Base-by-base conservation (phyloP, 1,140 invertebrate genomes). In the Megalonaias nervosa region DNA sequence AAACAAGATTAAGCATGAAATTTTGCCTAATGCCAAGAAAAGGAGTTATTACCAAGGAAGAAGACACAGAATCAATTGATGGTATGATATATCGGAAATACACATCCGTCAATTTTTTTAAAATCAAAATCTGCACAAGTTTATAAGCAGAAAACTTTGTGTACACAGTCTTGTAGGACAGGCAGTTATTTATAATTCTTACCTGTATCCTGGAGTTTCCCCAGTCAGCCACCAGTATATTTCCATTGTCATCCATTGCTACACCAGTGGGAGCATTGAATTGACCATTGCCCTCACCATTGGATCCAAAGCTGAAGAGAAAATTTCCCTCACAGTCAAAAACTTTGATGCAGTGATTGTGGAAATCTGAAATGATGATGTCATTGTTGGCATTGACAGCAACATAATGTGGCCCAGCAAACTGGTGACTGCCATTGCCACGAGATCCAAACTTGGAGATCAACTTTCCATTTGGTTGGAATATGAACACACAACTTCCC, bases 181-280 rank as follows among this genome's bases (percentile, higher is more conserved):
- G 38, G 6, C 38, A 31, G 23, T 17, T 65, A 31, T 65, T 1
- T 17, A 65, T 26, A 21, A 38, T n/a, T n/a, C 12, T 59, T 87
- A 93, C 93, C 91, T 93, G 93, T 78, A 93, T 92, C 73, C 93
- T 86, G 57, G 91, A 92, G 82, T 93, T 93, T 67, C 93, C 93
- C 93, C 93, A 93, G 75, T 93, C 93, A 62, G 92, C 92, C 12
- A 93, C 93, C 12, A 93, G 85, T 75, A 93, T 93, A 76, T 93
- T 93, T 73, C 92, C 93, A 76, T 92, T 87, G 16, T 87, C 84
- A 78, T 93, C 93, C 19, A 93, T 90, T 66, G 92, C 92, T 16
- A 93, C 86, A 12, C 93, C 93, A 16, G 93, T 93, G 2, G 93
- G 93, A n/a, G 92, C 92, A 85, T 93, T 93, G 82, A 93, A 93